Conservation (phyloP, 2,888 invertebrate species). For the Zygaena filipendulae region DNA sequence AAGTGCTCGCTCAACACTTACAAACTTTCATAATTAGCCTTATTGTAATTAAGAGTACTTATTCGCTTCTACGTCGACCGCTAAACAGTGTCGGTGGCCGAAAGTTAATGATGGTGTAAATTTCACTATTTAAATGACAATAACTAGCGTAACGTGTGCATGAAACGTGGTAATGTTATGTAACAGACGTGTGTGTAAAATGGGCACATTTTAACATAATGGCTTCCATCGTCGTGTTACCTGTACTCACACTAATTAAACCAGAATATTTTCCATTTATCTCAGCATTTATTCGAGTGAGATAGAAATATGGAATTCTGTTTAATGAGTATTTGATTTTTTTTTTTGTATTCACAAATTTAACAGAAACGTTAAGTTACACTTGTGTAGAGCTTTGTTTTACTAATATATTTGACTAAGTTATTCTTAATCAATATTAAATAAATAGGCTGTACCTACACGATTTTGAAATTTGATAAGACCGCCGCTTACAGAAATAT, state of each 20-base stretch:
- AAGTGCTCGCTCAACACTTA: slow-evolving; percentile 20
- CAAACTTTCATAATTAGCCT: slow-evolving; percentile 34
- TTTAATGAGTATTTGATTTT: slow-evolving; percentile 26
- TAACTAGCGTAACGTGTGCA: slow-evolving; percentile 40
- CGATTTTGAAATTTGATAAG: no score
- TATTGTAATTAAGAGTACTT: slow-evolving; percentile 29
- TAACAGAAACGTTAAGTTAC: no score
- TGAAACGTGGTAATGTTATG: slow-evolving; percentile 31
- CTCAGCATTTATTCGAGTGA: slow-evolving; percentile 63
- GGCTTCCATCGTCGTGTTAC: no score
- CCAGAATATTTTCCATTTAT: no score
- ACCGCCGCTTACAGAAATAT: no score
- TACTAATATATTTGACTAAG: no score
- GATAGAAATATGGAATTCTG: slow-evolving; percentile 39
- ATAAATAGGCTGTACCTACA: no score
- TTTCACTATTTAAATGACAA: slow-evolving; percentile 53
- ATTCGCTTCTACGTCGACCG: slow-evolving; percentile 26
- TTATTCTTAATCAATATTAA: no score
- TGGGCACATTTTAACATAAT: no score
- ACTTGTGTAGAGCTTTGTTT: no score
- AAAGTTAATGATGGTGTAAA: slow-evolving; percentile 46
- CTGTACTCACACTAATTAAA: no score
- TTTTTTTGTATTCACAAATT: slow-evolving; percentile 22
- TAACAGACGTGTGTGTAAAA: slow-evolving; percentile 25
- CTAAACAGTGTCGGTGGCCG: slow-evolving; percentile 29